Conservation (phyloP, 1,140 invertebrate genomes). For the Conus betulinus region DNA sequence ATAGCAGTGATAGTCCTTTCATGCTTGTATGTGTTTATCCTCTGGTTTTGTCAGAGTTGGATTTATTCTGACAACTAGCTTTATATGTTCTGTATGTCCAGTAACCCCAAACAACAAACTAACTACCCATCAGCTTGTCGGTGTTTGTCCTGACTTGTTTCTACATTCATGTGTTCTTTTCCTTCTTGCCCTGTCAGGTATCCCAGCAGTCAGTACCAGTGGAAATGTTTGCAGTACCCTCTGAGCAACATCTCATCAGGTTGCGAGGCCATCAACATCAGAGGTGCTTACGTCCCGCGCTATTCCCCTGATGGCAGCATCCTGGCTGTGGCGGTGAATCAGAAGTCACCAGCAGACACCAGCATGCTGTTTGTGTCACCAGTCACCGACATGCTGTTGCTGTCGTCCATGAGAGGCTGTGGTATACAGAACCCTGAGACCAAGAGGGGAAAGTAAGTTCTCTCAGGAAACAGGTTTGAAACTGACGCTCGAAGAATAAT, state of each 20-base stretch:
- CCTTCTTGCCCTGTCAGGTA: slow-evolving; percentile 20
- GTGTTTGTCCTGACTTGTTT: no score
- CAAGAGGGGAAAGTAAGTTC: slow-evolving; percentile 64
- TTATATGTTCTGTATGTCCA: no score
- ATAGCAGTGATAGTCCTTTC: no score
- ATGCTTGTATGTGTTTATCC: no score
- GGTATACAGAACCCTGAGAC: slow-evolving; percentile 56
- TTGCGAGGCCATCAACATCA: slow-evolving; percentile 58
- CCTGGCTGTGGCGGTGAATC: slow-evolving; percentile 72
- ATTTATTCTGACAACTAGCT: no score
- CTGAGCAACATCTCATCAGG: slow-evolving; percentile 57
- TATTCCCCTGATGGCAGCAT: slow-evolving; percentile 70
- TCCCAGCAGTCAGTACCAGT: slow-evolving; percentile 52
- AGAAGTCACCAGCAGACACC: slow-evolving; percentile 62
- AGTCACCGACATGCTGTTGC: slow-evolving; percentile 65
- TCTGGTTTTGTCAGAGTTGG: no score
- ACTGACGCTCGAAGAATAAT: no score
- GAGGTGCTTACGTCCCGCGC: slow-evolving; percentile 61
- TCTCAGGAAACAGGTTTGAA: not conserved
- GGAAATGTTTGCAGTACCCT: slow-evolving; percentile 62
- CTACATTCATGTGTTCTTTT: no score
- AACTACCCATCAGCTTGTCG: no score
- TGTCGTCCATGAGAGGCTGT: slow-evolving; percentile 67
- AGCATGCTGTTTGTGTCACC: slow-evolving; percentile 70
- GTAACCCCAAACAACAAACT: no score